These are phyloP conservation scores for Cephus nigrinus DNA, from an alignment of 2,888 invertebrate species.

Conservation along the genomic window DNA sequence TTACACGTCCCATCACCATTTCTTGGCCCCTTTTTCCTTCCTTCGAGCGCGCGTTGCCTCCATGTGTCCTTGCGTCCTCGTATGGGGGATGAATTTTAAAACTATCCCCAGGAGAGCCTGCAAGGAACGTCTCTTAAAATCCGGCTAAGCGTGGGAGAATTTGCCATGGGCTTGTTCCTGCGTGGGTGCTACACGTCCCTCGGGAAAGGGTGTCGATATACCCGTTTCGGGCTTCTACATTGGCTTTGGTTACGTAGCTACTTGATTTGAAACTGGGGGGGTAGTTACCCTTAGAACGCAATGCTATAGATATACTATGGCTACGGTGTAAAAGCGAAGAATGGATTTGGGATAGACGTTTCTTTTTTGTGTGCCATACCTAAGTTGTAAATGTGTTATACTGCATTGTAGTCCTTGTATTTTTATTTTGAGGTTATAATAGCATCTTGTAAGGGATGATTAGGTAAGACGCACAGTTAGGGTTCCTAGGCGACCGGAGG, in stretches of 20 bases:
- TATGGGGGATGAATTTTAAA: conserved; percentile 65
- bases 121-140: conserved; percentile 54
- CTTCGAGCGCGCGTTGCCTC: neutral
- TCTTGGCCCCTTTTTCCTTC: neutral
- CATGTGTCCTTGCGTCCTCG: conserved; percentile 42
- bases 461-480: conserved; percentile 45
- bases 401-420: neutral
- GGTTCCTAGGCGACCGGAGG: conserved; percentile 25
- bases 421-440: neutral
- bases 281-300: neutral
- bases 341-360: neutral
- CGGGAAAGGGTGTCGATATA: conserved; percentile 32
- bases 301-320: neutral
- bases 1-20: conserved; percentile 3
- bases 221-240: conserved; percentile 16
- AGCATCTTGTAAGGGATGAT: neutral
- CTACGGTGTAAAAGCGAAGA: neutral
- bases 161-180: conserved; percentile 46
- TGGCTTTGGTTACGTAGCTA: neutral
- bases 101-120: conserved; percentile 55
- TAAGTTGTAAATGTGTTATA: neutral
- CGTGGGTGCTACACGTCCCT: conserved; percentile 57
- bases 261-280: neutral
- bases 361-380: neutral
- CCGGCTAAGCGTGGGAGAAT: conserved; percentile 53